Base-by-base conservation (phyloP, 2,113 vertebrate species). In the Budorcas taxicolor region DNA sequence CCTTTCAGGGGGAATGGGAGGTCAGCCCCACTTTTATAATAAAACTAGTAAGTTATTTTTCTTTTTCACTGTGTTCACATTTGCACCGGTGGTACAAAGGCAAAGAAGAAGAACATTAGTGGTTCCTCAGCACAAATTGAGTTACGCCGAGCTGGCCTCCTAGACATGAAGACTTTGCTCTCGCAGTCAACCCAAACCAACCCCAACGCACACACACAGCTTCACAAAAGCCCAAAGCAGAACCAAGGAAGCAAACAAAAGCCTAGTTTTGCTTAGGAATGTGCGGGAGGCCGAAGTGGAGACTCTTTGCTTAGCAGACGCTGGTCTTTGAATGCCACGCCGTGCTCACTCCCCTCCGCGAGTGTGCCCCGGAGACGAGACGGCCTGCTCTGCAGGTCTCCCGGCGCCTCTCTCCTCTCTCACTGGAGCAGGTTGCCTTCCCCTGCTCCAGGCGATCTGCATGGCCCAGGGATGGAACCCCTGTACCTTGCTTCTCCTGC, bases 231-330 rank as follows among this genome's bases (percentile, higher is more conserved):
- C 27, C 25, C 43, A 17, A 9, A 45, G 14, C 27, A 78, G 43
- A 31, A 2, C 43, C 47, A 13, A 74, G 25, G 21, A 31, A 47
- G 47, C 27, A 47, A 78, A 45, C 25, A 15, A 10, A 78, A 80
- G 14, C 29, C 76, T 14, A 31, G 15, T 31, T 80, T 29, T 47
- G 2, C 76, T 80, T 17, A 9, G 43, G 76, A 31, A 17, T 31
- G 76, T 47, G 43, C 10, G 27, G 1, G 27, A 47, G 43, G 43
- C 31, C 45, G 43, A 27, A 5, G 76, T 3, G 43, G 5, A 17
- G 31, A 5, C 3, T 31, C 4, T 7, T 7, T 27, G 12, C 3
- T 14, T 76, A 15, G 13, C 23, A 15, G 0, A 43, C 3, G 13
- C 0, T 4, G 12, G 23, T 14, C 71, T 43, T 7, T 76, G 71